Evolutionary conservation across 2,888 invertebrate genomes (phyloP), one percentile per base, ranked within the genome.

Genomic region (Drosophila heteroneura): DNA sequence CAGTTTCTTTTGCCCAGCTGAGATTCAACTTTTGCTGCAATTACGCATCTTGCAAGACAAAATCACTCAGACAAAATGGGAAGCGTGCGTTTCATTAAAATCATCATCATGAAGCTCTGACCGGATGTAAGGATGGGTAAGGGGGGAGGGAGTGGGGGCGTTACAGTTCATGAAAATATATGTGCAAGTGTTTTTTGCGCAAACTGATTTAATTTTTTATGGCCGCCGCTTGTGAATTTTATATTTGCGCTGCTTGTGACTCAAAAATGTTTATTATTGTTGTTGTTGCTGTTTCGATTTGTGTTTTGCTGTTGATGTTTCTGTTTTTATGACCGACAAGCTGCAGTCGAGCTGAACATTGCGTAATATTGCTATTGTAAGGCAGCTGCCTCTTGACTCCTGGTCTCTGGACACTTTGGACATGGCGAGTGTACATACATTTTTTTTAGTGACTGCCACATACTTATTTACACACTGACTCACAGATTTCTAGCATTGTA

Each of bases 131-230:
- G 26, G 2, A 16, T 16, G 1, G 2, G 9, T 2, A n/a, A 37
- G 41, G 56, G 22, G 33, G 5, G 35, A 9, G 28, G 26, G 10
- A 26, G 26, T 22, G 53, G 52, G 49, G 16, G 39, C 33, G 49
- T 49, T 37, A 76, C 73, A 83, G 74, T 81, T 64, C 59, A 60
- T 67, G 84, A 82, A 89, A 83, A 82, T 85, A 72, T 85, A 76
- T 83, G 79, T 86, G 74, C 69, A 75, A 84, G 84, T 82, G 75
- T 86, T 89, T 86, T 84, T 37, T 32, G 67, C 69, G 73, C 89
- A 87, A 86, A 82, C 89, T 83, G 90, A 83, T 87, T 87, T 87
- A 87, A 90, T 87, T 90, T 90, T 90, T 89, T 89, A 89, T 87
- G 76, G 56, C 58, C 59, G 68, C 60, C 74, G 69, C 88, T 85